phyloP scores from a whole-genome alignment of 2,797 vertebrate species.

The Peromyscus attwateri region DNA sequence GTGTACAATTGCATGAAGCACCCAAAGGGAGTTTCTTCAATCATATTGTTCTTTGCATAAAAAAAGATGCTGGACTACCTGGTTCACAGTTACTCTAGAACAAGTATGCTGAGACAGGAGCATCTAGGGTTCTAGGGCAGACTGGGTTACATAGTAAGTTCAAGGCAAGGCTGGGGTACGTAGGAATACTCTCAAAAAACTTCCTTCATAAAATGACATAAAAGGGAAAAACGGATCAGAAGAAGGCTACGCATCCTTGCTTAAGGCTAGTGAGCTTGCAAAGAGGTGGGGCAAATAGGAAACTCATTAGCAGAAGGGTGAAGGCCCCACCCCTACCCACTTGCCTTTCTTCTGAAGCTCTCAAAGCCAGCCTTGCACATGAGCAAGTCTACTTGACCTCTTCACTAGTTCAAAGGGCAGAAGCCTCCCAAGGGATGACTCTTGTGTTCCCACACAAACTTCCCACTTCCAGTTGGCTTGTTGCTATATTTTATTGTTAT shows the following conservation, averaged over 20 bases:
- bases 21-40: not conserved
- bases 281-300: not conserved
- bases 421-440: not conserved
- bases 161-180: not conserved
- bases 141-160: not conserved
- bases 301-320: no score
- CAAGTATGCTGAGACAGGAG: not conserved
- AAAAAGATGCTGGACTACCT: not conserved
- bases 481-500: not conserved
- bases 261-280: not conserved
- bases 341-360: not conserved
- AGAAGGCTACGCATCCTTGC: not conserved
- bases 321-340: no score
- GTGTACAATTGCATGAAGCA: not conserved
- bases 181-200: not conserved
- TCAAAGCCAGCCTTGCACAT: not conserved
- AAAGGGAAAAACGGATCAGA: not conserved
- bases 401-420: not conserved
- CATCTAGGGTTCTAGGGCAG: not conserved
- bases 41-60: not conserved
- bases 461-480: not conserved
- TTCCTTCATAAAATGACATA: not conserved
- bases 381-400: not conserved
- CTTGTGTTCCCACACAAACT: not conserved
- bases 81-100: not conserved